Evolutionary conservation across 1,140 invertebrate species (phyloP).

Genomic region (Colletes gigas): DNA sequence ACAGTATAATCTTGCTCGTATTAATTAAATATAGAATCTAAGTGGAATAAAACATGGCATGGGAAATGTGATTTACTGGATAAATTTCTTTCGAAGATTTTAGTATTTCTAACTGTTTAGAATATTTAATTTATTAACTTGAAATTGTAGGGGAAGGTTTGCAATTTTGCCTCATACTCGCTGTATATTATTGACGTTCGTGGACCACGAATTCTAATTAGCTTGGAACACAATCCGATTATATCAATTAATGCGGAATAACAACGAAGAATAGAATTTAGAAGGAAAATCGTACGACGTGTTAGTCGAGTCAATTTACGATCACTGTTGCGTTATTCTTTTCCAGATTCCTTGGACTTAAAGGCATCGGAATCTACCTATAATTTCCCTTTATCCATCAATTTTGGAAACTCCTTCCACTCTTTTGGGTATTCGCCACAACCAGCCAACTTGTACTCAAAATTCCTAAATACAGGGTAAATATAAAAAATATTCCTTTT

Average conservation of each 20-base stretch:
- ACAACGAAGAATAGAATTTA: not conserved
- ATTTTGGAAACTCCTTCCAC: not conserved
- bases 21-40: no score
- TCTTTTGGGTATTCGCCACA: not conserved
- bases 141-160: not conserved
- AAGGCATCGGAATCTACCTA: conserved; percentile 30
- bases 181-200: not conserved
- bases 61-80: no score
- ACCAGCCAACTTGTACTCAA: not conserved
- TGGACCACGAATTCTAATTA: not conserved
- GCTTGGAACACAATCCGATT: not conserved
- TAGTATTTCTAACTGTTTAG: no score
- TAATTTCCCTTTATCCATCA: not conserved
- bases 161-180: not conserved
- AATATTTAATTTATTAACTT: not conserved
- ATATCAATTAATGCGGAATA: not conserved
- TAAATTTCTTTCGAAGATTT: no score
- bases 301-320: not conserved
- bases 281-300: not conserved
- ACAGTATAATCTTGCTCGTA: no score
- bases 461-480: conserved; percentile 2
- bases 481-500: not conserved
- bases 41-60: no score
- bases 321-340: not conserved
- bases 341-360: conserved; percentile 30